These are phyloP conservation scores for Phylloscopus trochiloides DNA, from an alignment of 2,113 vertebrate genomes.

Conservation along the genomic window DNA sequence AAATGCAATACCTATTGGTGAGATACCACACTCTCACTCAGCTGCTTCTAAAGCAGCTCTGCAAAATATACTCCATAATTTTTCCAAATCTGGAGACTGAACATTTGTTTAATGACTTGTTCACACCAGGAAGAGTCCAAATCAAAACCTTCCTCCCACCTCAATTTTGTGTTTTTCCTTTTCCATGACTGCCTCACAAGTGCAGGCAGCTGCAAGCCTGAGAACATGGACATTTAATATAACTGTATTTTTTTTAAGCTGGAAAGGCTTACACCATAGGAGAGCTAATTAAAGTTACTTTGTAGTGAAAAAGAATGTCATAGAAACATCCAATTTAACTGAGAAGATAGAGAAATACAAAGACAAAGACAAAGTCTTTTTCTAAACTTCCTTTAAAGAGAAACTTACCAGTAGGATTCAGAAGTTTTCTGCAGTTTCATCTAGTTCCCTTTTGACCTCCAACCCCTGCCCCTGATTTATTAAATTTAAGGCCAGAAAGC, in stretches of 20 bases:
- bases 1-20: background rate
- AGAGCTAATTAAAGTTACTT: conserved; percentile 23
- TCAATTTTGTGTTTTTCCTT: background rate
- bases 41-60: background rate
- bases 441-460: background rate
- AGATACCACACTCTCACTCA: background rate
- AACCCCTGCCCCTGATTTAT: background rate
- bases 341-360: background rate
- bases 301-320: background rate
- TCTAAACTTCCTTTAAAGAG: background rate
- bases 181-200: background rate
- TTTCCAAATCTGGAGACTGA: conserved; percentile 40
- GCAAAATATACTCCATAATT: conserved; percentile 1
- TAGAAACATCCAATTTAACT: background rate
- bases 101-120: conserved; percentile 18
- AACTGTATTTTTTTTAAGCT: background rate
- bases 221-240: background rate
- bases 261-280: background rate
- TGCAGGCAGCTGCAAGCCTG: background rate
- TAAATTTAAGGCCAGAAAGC: background rate
- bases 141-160: background rate
- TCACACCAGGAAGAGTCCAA: background rate
- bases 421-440: background rate
- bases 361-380: background rate
- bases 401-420: background rate